Base-by-base conservation (phyloP, 2,797 vertebrate genomes). In the Tarsius wallacei region DNA sequence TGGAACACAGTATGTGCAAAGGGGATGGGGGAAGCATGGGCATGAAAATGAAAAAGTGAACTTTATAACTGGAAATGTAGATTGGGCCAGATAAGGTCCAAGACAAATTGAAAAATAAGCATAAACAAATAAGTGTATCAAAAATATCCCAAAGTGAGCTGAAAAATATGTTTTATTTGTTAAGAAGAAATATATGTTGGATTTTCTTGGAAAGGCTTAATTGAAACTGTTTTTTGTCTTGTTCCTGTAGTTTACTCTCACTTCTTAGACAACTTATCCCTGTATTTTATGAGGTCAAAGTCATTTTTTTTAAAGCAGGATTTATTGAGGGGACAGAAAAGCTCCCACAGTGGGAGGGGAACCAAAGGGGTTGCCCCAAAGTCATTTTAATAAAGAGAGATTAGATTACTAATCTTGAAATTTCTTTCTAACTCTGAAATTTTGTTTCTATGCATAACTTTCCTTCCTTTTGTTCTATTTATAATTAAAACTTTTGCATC, bases 361-460 rank as follows among this genome's bases (percentile, higher is more conserved):
- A 42, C 42, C 42, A 42, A 42, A 42, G 4, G 42, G 3, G 42
- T 42, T 42, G 42, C 4, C 42, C 42, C 61, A 84, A 11, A 9
- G 12, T 84, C 28, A 57, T 90, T 95, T 95, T 83, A 33, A 55
- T 70, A 77, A 91, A n/a, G 22, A 68, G 22, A 61, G 49, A 61
- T 76, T 61, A 59, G 24, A 66, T 42, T 47, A 16, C 42, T 87
- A 76, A 51, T 68, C 21, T 71, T 85, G 31, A 73, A 68, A 84
- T 71, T 71, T 78, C 61, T 93, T 91, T 88, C 70, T 83, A 68
- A 66, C 61, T 82, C 28, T 57, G 63, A 81, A 93, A 47, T 91
- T 87, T n/a, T 77, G 2, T 82, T 49, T 82, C 33, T 63, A 31
- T 22, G 77, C 73, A 36, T 89, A n/a, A 92, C 31, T 2, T 14